Percentiles rank a stretch among this genome's conserved stretches.
Conservation (phyloP, 1,140 invertebrate species). For the Drosophila saltans region DNA sequence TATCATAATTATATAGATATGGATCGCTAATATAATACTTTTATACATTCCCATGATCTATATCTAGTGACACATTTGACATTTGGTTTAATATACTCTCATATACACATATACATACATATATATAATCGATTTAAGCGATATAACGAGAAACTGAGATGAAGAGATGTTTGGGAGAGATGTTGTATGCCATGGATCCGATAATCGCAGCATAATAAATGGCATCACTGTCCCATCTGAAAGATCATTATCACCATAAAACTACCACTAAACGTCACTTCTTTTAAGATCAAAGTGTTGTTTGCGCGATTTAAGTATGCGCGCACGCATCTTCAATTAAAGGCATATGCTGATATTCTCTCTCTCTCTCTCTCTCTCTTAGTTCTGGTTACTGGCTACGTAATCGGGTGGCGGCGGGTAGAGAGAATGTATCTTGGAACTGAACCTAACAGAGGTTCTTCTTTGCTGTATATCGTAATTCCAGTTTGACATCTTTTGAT, state of each 20-base stretch:
- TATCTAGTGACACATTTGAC: conserved; percentile 10
- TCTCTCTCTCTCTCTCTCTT: background rate
- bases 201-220: conserved; percentile 77
- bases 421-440: too few relatives aligned
- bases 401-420: too few relatives aligned
- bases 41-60: background rate
- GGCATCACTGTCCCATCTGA: conserved; percentile 78
- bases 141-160: too few relatives aligned
- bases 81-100: background rate
- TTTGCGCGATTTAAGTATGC: conserved; percentile 76
- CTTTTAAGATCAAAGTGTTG: conserved; percentile 83
- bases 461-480: conserved; percentile 43
- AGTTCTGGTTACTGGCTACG: conserved; percentile 14
- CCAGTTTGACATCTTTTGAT: conserved; percentile 62
- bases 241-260: conserved; percentile 81
- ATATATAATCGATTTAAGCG: too few relatives aligned
- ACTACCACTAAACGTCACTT: conserved; percentile 83
- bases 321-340: conserved; percentile 83
- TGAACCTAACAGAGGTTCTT: background rate
- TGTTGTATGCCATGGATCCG: conserved; percentile 9
- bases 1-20: background rate
- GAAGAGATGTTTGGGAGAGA: too few relatives aligned
- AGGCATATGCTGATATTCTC: conserved; percentile 60
- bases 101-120: too few relatives aligned
- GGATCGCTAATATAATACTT: too few relatives aligned